These are phyloP conservation scores for Petrolisthes cinctipes DNA, from an alignment of 2,888 invertebrate genomes.

Conservation along the genomic window DNA sequence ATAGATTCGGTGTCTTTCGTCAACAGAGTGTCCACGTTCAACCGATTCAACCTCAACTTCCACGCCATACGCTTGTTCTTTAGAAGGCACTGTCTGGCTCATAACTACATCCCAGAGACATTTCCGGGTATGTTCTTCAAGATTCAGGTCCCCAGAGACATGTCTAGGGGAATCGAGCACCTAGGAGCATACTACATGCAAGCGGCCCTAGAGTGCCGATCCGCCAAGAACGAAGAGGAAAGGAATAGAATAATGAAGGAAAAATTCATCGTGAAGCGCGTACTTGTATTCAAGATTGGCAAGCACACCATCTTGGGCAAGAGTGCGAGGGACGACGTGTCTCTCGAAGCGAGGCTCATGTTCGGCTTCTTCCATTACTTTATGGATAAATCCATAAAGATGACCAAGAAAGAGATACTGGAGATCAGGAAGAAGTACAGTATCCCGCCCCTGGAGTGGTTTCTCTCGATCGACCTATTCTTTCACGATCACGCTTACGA, in stretches of 20 bases:
- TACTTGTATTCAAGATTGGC: background rate
- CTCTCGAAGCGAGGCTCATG: background rate
- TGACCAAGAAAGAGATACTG: background rate
- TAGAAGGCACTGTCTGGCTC: background rate
- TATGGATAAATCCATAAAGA: background rate
- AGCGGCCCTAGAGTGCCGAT: background rate
- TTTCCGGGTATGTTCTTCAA: constrained; percentile 1
- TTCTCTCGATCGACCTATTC: background rate
- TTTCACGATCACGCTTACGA: background rate
- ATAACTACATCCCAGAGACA: background rate
- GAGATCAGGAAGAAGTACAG: background rate
- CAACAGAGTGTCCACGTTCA: background rate
- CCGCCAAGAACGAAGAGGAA: background rate
- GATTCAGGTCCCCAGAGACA: background rate
- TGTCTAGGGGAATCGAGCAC: too few relatives aligned
- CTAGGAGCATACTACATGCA: background rate
- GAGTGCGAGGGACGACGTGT: background rate
- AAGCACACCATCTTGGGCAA: background rate
- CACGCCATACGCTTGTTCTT: background rate
- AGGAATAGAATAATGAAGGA: background rate
- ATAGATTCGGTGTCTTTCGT: background rate
- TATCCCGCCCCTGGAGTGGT: background rate
- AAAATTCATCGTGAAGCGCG: background rate
- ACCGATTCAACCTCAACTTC: background rate
- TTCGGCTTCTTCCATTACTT: constrained; percentile 1